phyloP scores from a whole-genome alignment of 2,113 vertebrate species.

The Apaloderma vittatum region DNA sequence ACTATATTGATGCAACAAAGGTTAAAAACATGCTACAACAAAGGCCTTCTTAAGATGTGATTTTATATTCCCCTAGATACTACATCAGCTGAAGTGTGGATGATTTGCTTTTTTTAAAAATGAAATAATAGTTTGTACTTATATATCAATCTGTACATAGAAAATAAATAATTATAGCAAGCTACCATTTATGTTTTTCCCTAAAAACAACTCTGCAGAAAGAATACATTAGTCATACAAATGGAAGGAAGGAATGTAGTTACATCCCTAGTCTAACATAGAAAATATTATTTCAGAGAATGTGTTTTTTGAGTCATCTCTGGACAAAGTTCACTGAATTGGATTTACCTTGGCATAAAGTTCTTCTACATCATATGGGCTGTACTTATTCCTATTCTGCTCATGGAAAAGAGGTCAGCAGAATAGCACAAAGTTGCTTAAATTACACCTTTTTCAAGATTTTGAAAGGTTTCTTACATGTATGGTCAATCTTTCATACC shows the following conservation, averaged over 20 bases:
- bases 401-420: background rate
- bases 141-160: background rate
- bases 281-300: background rate
- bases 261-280: background rate
- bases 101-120: background rate
- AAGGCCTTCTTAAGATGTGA: background rate
- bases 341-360: background rate
- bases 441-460: background rate
- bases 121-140: background rate
- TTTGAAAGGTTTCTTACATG: background rate
- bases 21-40: background rate
- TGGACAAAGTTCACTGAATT: background rate
- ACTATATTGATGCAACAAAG: background rate
- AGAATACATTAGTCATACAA: background rate
- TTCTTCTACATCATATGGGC: background rate
- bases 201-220: background rate
- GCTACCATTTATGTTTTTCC: background rate
- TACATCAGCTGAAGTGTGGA: background rate
- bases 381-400: background rate
- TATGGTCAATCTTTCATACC: background rate
- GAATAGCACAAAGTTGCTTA: background rate
- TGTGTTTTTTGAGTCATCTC: background rate
- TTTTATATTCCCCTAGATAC: background rate
- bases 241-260: background rate
- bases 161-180: background rate